These are phyloP conservation scores for Mycteria americana DNA, from an alignment of 2,797 vertebrate genomes.

Conservation along the genomic window DNA sequence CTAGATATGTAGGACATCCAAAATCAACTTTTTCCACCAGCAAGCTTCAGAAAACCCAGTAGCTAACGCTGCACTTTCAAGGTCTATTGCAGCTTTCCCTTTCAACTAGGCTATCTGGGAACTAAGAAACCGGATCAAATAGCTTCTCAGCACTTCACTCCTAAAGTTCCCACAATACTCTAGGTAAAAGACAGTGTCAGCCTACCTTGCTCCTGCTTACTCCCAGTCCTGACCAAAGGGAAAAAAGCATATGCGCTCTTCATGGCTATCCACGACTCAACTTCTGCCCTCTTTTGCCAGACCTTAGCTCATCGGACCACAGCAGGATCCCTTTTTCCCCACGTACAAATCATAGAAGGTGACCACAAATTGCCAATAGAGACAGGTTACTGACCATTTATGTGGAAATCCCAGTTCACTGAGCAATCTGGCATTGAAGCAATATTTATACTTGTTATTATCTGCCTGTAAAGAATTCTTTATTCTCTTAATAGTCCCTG, in stretches of 20 bases:
- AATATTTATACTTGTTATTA: background rate
- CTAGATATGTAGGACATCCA: background rate
- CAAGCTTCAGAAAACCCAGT: background rate
- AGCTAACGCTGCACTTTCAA: background rate
- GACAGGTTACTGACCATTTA: background rate
- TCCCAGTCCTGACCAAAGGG: background rate
- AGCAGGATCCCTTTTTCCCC: background rate
- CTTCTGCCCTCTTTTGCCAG: background rate
- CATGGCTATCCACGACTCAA: background rate
- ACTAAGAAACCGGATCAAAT: background rate
- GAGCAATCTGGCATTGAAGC: background rate
- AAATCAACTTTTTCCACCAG: background rate
- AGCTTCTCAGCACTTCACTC: background rate
- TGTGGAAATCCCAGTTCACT: background rate
- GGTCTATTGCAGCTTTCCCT: background rate
- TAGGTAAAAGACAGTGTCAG: background rate
- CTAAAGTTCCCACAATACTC: background rate
- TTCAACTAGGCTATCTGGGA: background rate
- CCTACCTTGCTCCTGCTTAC: background rate
- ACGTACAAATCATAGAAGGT: background rate
- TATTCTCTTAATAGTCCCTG: background rate
- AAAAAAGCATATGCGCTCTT: background rate
- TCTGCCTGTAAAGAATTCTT: background rate
- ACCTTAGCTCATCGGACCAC: background rate
- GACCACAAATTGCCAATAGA: background rate